Evolutionary conservation across 2,113 vertebrate genomes (phyloP).

Genomic region (Pseudopodoces humilis): DNA sequence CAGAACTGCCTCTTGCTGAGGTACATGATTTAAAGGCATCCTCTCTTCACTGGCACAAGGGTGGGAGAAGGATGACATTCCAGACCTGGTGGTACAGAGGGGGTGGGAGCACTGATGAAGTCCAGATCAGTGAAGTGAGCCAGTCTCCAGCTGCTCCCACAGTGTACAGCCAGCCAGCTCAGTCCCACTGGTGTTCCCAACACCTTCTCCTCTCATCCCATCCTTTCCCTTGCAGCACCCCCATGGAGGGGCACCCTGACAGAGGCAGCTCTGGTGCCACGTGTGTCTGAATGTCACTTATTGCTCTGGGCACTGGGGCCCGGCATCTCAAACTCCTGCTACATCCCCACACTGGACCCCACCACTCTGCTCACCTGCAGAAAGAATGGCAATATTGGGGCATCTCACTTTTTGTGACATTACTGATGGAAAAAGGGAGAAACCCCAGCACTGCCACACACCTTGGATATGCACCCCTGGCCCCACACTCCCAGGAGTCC

Average conservation of each 20-base stretch:
- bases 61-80: background rate
- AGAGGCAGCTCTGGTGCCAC: background rate
- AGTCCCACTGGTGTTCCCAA: background rate
- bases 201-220: background rate
- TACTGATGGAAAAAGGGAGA: background rate
- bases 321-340: background rate
- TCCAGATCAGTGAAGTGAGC: background rate
- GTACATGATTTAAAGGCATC: background rate
- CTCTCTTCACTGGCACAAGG: background rate
- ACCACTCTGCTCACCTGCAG: rapidly evolving
- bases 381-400: background rate
- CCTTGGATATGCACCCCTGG: background rate
- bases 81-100: background rate
- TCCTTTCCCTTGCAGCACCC: background rate
- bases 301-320: background rate
- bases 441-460: background rate
- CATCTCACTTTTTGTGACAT: background rate
- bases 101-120: background rate
- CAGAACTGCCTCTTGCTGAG: background rate
- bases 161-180: rapidly evolving
- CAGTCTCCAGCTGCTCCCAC: rapidly evolving
- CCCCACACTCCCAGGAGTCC: background rate
- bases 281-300: background rate
- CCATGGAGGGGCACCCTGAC: rapidly evolving
- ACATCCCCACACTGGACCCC: background rate